Evolutionary conservation across 2,113 vertebrate species (phyloP).

Genomic region (Alligator sinensis): DNA sequence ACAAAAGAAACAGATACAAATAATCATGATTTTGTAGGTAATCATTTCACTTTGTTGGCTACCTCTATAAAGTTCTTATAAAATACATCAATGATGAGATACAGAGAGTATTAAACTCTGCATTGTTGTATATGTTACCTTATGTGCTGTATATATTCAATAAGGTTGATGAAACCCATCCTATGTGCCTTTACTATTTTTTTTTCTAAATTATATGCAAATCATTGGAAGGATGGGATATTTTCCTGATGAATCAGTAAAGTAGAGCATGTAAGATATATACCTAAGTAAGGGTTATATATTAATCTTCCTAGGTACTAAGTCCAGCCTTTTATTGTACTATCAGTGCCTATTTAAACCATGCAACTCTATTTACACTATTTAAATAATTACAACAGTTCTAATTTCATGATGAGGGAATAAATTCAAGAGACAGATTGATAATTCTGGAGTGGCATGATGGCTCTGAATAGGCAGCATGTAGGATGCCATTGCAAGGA

Average conservation of each 20-base stretch:
- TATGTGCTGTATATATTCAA: not conserved
- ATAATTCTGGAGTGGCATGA: fast-evolving
- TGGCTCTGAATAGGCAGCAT: not conserved
- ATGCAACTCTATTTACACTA: not conserved
- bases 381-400: fast-evolving
- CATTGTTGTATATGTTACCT: not conserved
- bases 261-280: not conserved
- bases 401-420: too few relatives aligned
- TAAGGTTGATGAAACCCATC: not conserved
- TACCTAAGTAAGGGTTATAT: not conserved
- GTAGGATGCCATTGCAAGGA: not conserved
- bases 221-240: not conserved
- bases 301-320: fast-evolving
- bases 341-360: fast-evolving
- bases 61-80: not conserved
- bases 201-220: not conserved
- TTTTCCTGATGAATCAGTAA: not conserved
- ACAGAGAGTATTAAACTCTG: not conserved
- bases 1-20: conserved; percentile 7
- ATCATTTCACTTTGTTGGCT: conserved; percentile 2
- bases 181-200: not conserved
- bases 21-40: conserved; percentile 2
- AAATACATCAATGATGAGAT: not conserved
- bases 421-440: too few relatives aligned
- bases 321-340: not conserved